A percentile compares a stretch with the other conserved stretches of the same genome.
These are phyloP conservation scores for Seira sanloemensis DNA, from an alignment of 2,888 invertebrate species.

Conservation along the genomic window DNA sequence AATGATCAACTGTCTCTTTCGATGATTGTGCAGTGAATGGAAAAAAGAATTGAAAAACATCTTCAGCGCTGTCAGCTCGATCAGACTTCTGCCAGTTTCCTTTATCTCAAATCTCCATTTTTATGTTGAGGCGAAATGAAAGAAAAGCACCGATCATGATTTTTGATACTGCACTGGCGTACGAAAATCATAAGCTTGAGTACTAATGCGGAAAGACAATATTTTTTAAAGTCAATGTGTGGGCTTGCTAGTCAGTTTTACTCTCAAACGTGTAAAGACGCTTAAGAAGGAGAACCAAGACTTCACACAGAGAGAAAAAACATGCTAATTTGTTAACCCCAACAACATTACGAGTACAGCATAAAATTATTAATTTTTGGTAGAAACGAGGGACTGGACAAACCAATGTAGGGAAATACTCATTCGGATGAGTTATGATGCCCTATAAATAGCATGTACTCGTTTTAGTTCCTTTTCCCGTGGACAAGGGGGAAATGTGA, in stretches of 20 bases:
- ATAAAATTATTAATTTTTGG: too few relatives aligned
- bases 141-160: neutral
- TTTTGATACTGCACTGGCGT: neutral
- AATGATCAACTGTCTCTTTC: conserved; percentile 48
- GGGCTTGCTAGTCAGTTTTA: neutral
- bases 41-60: conserved; percentile 36
- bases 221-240: conserved; percentile 4
- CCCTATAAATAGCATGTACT: too few relatives aligned
- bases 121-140: neutral
- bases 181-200: neutral
- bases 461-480: too few relatives aligned
- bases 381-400: too few relatives aligned
- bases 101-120: conserved; percentile 28
- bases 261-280: too few relatives aligned
- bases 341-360: too few relatives aligned
- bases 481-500: too few relatives aligned
- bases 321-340: too few relatives aligned
- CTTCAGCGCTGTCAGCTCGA: conserved; percentile 49
- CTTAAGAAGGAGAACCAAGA: too few relatives aligned
- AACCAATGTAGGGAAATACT: too few relatives aligned
- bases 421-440: too few relatives aligned
- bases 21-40: conserved; percentile 38
- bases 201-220: neutral
- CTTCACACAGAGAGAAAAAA: too few relatives aligned
- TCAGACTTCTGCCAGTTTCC: conserved; percentile 41